Base-by-base conservation (phyloP, 1,140 invertebrate genomes). In the Samia ricini region DNA sequence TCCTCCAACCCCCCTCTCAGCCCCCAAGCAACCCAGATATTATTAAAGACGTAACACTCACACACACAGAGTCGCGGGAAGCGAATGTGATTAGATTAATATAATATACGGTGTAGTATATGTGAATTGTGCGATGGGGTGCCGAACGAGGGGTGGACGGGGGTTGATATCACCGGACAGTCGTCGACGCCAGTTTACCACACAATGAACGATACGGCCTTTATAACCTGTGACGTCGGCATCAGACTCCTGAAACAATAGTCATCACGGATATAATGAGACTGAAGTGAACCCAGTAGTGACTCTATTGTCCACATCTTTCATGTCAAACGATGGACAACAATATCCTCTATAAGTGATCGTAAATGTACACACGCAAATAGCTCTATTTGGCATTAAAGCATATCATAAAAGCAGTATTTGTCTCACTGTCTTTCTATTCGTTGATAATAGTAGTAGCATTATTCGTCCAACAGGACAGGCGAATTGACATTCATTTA, bases 1-100 rank as follows among this genome's bases (percentile, higher is more conserved):
- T 29, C 29, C 55, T 19, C 24, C 24, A 15, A 26, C 64, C 58
- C 21, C 42, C 60, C 61, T 10, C 8, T 7, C 23, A 23, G 56
- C 52, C 10, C 12, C 20, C 50, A 20, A 29, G 19, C 61, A 71
- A 76, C 86, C 82, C 84, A 68, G 85, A 88, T 89, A 89, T 89
- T 89, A 89, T 89, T 89, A 89, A 89, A 89, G 86, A 89, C 83
- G 85, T 80, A 56, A 84, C 70, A 85, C 85, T 79, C 85, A 89
- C 87, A 89, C 83, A 89, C 24, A 20, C 29, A 57, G 18, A 23
- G 20, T 86, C 71, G 26, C 26, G 26, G 26, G 26, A 29, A 29
- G 26, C 26, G 74, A 83, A 83, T 88, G 83, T 88, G 85, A 87
- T 85, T 87, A 87, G 83, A 89, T 89, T 87, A 89, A 86, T 89